Percentiles rank a stretch among this genome's conserved stretches.
Evolutionary conservation across 2,797 vertebrate genomes (phyloP).

Genomic region (Cetoscarus ocellatus): DNA sequence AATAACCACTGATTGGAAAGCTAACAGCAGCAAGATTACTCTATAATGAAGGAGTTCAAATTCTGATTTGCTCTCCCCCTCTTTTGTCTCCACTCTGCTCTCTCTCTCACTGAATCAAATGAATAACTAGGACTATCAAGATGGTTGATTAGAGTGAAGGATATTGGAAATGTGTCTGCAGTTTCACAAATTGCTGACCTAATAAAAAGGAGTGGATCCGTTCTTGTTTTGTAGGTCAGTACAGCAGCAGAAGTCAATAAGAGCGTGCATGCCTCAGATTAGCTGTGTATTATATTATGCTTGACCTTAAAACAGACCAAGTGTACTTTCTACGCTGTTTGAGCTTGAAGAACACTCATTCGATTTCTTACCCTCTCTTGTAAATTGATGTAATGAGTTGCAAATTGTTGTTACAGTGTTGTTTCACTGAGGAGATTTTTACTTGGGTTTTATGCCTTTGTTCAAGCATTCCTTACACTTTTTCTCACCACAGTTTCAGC

Average conservation of each 20-base stretch:
- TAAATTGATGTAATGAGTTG: conserved; percentile 49
- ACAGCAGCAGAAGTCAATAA: conserved; percentile 68
- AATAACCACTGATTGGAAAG: conserved; percentile 66
- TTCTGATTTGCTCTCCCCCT: conserved; percentile 38
- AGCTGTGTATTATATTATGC: conserved; percentile 69
- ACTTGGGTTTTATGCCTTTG: conserved; percentile 38
- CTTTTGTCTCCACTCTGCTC: conserved; percentile 51
- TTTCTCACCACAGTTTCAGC: conserved; percentile 40
- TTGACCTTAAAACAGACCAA: conserved; percentile 70
- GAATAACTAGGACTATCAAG: conserved; percentile 77
- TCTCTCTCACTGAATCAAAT: conserved; percentile 60
- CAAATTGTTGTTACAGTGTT: conserved; percentile 42
- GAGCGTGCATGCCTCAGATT: conserved; percentile 55
- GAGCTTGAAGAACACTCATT: conserved; percentile 37
- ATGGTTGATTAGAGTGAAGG: conserved; percentile 73
- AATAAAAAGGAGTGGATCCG: conserved; percentile 67
- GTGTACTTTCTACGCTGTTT: conserved; percentile 31
- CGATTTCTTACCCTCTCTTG: background rate
- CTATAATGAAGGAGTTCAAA: conserved; percentile 61
- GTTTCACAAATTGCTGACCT: conserved; percentile 79
- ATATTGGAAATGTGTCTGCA: conserved; percentile 78
- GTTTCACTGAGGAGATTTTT: conserved; percentile 14
- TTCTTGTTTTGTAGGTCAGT: conserved; percentile 77
- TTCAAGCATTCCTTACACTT: conserved; percentile 34
- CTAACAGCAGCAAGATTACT: conserved; percentile 65